Base-by-base conservation (phyloP, 1,140 invertebrate genomes). In the Protaetia brevitarsis region DNA sequence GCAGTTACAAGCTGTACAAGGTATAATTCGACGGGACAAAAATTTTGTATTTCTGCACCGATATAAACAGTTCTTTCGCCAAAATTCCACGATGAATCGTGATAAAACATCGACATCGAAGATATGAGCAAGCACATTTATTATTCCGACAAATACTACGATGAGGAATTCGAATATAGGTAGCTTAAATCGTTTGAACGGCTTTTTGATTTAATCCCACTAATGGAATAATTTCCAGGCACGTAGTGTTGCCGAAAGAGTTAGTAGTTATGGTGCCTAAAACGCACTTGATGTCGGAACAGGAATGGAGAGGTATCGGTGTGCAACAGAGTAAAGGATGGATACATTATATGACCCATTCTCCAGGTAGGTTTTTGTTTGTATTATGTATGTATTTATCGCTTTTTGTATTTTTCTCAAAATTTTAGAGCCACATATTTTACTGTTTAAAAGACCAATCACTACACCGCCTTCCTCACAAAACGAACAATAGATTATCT, bases 331-430 rank as follows among this genome's bases (percentile, higher is more conserved):
- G 92, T 79, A 89, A 90, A 72, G 95, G 95, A 36, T 97, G 95
- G 95, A 84, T 95, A 5, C 94, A 97, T 81, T 98, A 96, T 71
- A 96, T 97, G 93, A 89, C 88, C 67, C 95, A 97, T 80, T 83
- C 89, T 73, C 95, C 95, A 80, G 94, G 65, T 63, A 66, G 10
- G 8, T 45, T 13, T 45, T 34, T 34, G n/a, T 34, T 56, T 19
- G 4, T 27, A 58, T 13, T 58, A 23, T 27, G 2, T 10, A 2
- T 3, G 13, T 26, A 1, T 11, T 27, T 28, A 58, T 28, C 7
- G 7, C 8, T 10, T 10, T 58, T 58, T 2, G 28, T 2, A 27
- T 28, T 11, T 27, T 58, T 56, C 13, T 36, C 21, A 7, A n/a
- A 41, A 8, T 66, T 62, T 3, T 57, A 80, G 94, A 63, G 31